Conservation (phyloP, 2,888 invertebrate species). For the Tenthredo mesomela region DNA sequence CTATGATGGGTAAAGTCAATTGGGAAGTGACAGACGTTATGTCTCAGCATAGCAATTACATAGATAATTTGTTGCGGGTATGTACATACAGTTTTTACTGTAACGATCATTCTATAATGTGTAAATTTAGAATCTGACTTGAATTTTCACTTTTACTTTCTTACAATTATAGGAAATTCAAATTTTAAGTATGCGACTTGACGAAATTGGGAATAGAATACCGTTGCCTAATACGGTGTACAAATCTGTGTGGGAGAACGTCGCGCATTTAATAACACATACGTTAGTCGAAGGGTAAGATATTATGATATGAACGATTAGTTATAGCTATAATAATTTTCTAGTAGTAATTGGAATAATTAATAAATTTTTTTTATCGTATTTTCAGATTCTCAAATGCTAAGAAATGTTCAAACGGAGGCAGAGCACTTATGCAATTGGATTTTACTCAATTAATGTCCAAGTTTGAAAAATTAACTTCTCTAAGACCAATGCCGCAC, state of each 20-base stretch:
- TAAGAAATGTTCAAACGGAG: constrained; percentile 97
- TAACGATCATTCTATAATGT: not conserved
- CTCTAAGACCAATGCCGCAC: constrained; percentile 91
- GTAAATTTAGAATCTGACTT: constrained; percentile 28
- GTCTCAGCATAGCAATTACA: constrained; percentile 95
- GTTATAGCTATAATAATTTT: not conserved
- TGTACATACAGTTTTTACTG: constrained; percentile 63
- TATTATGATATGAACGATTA: constrained; percentile 71
- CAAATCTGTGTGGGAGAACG: constrained; percentile 91
- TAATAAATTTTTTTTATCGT: constrained; percentile 6
- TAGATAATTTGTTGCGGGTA: constrained; percentile 87
- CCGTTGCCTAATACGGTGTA: constrained; percentile 86
- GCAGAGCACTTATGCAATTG: constrained; percentile 97
- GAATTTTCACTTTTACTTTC: not conserved
- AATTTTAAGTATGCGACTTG: constrained; percentile 88
- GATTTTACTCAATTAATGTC: constrained; percentile 97
- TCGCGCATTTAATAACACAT: constrained; percentile 91
- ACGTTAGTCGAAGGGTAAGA: constrained; percentile 94
- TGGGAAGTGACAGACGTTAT: constrained; percentile 98
- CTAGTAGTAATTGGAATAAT: not conserved
- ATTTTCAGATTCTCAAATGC: constrained; percentile 88
- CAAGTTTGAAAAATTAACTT: constrained; percentile 93
- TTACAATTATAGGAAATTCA: constrained; percentile 82
- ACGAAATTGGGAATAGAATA: constrained; percentile 85
- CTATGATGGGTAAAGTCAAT: constrained; percentile 94